phyloP scores from a whole-genome alignment of 2,113 vertebrate species.

The Gracilinanus agilis region DNA sequence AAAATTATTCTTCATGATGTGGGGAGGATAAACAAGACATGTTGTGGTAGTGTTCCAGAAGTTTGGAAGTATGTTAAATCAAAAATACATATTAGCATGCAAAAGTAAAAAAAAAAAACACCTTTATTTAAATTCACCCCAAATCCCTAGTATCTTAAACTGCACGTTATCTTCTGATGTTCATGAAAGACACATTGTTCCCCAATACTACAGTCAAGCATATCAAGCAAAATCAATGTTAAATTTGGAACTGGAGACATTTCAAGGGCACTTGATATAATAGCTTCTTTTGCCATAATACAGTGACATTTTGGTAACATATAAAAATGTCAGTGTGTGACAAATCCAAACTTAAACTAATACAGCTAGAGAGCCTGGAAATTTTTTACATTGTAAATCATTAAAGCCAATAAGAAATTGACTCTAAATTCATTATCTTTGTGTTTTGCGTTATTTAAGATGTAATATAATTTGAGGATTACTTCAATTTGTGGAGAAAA shows the following conservation, averaged over 20 bases:
- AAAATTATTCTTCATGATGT: background rate
- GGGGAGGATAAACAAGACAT: background rate
- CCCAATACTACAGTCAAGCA: background rate
- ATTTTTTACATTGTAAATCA: slow-evolving; percentile 37
- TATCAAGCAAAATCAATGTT: slow-evolving; percentile 1
- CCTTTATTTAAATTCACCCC: background rate
- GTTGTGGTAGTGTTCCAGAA: background rate
- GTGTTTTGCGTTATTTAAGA: slow-evolving; percentile 17
- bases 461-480: slow-evolving; percentile 17
- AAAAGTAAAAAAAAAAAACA: background rate
- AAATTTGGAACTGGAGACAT: slow-evolving; percentile 33
- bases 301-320: slow-evolving; percentile 71
- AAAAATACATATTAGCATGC: background rate
- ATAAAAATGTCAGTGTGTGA: slow-evolving; percentile 68
- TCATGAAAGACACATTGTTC: background rate
- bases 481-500: slow-evolving; percentile 17
- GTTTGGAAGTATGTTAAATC: background rate
- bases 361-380: slow-evolving; percentile 47
- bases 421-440: slow-evolving; percentile 26
- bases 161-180: slow-evolving; percentile 5
- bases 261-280: slow-evolving; percentile 57
- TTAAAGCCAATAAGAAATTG: slow-evolving; percentile 36
- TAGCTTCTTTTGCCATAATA: slow-evolving; percentile 53
- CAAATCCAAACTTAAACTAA: slow-evolving; percentile 57
- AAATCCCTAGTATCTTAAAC: slow-evolving; percentile 15